phyloP scores from a whole-genome alignment of 1,140 invertebrate genomes.

The Araneus ventricosus region DNA sequence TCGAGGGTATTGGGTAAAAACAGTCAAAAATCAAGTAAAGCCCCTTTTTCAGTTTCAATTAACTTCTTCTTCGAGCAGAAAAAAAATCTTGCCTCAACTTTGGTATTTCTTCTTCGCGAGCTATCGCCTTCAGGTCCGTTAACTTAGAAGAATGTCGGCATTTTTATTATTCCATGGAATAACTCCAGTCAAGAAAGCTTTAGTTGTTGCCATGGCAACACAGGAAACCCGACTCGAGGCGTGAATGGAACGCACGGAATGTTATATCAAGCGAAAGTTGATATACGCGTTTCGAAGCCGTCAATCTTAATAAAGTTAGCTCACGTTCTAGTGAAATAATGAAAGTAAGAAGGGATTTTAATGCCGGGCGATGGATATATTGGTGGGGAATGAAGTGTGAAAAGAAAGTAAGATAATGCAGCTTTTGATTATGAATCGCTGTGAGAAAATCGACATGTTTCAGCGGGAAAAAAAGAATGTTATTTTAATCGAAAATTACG shows the following conservation, averaged over 20 bases:
- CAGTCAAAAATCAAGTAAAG: no score
- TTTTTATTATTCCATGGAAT: slow-evolving; percentile 31
- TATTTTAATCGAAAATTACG: no score
- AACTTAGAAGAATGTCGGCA: slow-evolving; percentile 26
- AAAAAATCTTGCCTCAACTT: not conserved
- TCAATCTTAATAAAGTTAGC: slow-evolving; percentile 47
- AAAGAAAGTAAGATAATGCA: not conserved
- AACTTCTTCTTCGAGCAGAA: not conserved
- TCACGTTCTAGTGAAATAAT: not conserved
- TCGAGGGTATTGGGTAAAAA: no score
- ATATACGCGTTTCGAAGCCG: not conserved
- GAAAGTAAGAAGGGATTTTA: not conserved
- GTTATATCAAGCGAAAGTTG: slow-evolving; percentile 38
- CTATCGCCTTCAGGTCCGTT: slow-evolving; percentile 22
- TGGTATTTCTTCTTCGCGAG: not conserved
- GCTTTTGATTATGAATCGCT: not conserved
- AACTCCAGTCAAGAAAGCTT: not conserved
- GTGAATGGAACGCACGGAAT: slow-evolving; percentile 33
- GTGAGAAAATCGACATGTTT: not conserved
- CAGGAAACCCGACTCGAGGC: not conserved
- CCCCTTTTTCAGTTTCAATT: slow-evolving; percentile 17
- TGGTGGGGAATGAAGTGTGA: not conserved
- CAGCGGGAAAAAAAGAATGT: no score
- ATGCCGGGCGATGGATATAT: not conserved
- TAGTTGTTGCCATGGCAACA: not conserved